Evolutionary conservation across 2,113 vertebrate species (phyloP).

Genomic region (Ceratotherium simum): DNA sequence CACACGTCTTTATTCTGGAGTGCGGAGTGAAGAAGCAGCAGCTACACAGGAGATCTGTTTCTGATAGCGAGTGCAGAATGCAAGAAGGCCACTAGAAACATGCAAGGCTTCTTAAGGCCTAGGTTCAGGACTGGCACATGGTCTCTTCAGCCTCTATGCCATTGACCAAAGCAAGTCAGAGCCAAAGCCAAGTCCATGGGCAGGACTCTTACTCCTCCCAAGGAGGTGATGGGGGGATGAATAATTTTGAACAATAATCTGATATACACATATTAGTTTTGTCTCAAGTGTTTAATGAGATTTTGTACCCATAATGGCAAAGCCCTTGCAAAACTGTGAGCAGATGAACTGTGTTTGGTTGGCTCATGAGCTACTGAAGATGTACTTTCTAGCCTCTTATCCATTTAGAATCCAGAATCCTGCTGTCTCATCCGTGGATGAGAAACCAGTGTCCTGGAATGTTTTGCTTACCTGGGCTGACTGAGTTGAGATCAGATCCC

Average conservation of each 20-base stretch:
- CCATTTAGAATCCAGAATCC: neutral
- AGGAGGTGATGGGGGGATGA: neutral
- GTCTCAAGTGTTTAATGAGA: neutral
- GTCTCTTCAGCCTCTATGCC: neutral
- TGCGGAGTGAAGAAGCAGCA: neutral
- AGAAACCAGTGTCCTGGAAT: neutral
- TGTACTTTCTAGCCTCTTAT: constrained; percentile 4
- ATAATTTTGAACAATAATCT: neutral
- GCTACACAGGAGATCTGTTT: neutral
- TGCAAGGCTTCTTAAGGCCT: neutral
- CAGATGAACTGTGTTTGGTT: neutral
- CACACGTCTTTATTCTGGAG: neutral
- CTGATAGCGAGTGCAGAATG: neutral
- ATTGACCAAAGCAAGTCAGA: neutral
- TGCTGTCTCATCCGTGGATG: neutral
- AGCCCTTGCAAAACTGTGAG: neutral
- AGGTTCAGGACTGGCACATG: neutral
- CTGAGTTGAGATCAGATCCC: neutral
- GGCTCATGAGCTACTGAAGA: neutral
- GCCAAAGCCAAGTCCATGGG: neutral
- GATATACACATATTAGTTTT: neutral
- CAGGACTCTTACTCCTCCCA: neutral
- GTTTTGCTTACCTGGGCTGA: neutral
- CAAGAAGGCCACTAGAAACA: neutral
- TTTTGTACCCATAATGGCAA: neutral